Base-by-base conservation (phyloP, 2,888 invertebrate species). In the Rhingia rostrata region DNA sequence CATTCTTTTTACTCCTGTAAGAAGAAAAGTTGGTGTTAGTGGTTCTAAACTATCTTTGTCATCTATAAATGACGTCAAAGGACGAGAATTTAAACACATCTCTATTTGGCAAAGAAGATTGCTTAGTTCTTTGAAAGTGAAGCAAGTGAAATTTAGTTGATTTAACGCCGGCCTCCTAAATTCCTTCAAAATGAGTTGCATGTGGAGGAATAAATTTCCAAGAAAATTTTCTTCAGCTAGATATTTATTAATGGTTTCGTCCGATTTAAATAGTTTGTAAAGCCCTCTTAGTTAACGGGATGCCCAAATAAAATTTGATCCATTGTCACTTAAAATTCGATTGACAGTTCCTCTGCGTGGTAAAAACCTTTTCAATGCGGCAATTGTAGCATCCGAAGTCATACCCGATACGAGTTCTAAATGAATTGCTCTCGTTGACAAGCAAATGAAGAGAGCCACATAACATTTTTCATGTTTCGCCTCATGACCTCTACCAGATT, bases 331-430 rank as follows among this genome's bases (percentile, higher is more conserved):
- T 4, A 61, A 47, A 6, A 35, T 47, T 45, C 12, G 45, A 7
- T 35, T 45, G 9, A 47, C 47, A 7, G 47, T 0, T 61, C 33
- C 45, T 33, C 45, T 45, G 5, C 61, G 5, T 4, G 45, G 5
- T 4, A 61, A 3, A 45, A 61, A 61, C 9, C 47, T 45, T 61
- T 47, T 61, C 6, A 61, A 47, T 12, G 45, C 45, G 9, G 61
- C 47, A 47, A 61, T 47, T 0, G 12, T 33, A 35, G 61, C 45
- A 33, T 12, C 61, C 33, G 45, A 61, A 2, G 47, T 61, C 1
- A 45, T 33, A 33, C 45, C 45, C 10, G 61, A 61, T 12, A 47
- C 61, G 33, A 61, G 61, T 61, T 61, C 61, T 30, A 60, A n/a
- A n/a, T n/a, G n/a, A n/a, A n/a, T n/a, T n/a, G n/a, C n/a, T n/a